These are phyloP conservation scores for Henricia sp. DNA, from an alignment of 53 echinoderm and acorn worm genomes.

Conservation along the genomic window DNA sequence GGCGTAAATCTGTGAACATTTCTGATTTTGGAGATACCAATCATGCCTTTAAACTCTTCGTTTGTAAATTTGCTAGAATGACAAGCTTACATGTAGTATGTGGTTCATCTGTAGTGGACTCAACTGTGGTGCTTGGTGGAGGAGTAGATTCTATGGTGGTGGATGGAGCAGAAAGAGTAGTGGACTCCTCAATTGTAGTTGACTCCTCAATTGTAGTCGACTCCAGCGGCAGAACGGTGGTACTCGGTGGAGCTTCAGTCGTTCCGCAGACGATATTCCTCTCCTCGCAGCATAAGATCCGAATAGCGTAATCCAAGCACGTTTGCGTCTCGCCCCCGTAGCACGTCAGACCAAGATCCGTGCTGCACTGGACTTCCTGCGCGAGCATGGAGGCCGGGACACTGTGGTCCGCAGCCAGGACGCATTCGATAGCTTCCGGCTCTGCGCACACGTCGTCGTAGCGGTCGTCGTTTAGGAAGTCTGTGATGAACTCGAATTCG, in stretches of 20 bases:
- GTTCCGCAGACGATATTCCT: slow-evolving; percentile 2
- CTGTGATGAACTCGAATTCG: slow-evolving; percentile 53
- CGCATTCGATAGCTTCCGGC: slow-evolving; percentile 53
- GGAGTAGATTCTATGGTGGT: slow-evolving; percentile 22
- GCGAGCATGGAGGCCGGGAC: slow-evolving; percentile 24
- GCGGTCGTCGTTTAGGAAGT: slow-evolving; percentile 12
- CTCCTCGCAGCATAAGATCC: slow-evolving; percentile 20
- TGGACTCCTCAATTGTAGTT: not conserved
- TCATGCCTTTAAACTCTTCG: no score
- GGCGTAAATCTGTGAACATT: no score
- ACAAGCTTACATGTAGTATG: slow-evolving; percentile 28
- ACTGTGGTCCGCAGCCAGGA: slow-evolving; percentile 39
- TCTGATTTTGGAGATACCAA: no score
- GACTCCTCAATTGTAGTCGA: slow-evolving; percentile 9
- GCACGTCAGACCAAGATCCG: slow-evolving; percentile 34
- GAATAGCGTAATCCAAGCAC: slow-evolving; percentile 34
- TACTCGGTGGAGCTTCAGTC: slow-evolving; percentile 5
- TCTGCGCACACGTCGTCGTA: slow-evolving; percentile 39
- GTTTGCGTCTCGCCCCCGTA: slow-evolving; percentile 22
- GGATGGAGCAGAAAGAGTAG: slow-evolving; percentile 3
- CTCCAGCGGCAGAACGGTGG: slow-evolving; percentile 1
- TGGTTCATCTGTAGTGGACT: slow-evolving; percentile 18
- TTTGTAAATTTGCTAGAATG: no score
- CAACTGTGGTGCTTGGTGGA: not conserved
- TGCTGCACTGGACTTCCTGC: slow-evolving; percentile 3